A percentile compares a stretch with the other conserved stretches of the same genome.
These are phyloP conservation scores for Desmodus rotundus DNA, from an alignment of 2,113 vertebrate genomes.

Conservation along the genomic window DNA sequence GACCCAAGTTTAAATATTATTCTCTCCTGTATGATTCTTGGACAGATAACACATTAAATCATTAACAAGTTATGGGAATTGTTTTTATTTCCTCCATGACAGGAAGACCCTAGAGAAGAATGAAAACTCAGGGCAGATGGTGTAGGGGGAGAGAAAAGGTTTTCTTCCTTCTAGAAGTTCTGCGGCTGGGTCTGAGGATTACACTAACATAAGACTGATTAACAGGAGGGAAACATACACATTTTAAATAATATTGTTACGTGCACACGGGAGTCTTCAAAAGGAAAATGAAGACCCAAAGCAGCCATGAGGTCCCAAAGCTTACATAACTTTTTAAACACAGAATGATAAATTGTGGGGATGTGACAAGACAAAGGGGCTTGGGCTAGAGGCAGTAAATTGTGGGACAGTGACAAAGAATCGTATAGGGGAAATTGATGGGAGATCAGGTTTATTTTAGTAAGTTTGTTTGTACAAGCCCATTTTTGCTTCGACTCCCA, in stretches of 20 bases:
- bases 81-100: slow-evolving; percentile 51
- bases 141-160: background rate
- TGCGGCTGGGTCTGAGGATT: background rate
- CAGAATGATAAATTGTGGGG: background rate
- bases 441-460: background rate
- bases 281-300: background rate
- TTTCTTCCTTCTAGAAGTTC: background rate
- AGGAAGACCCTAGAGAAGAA: slow-evolving; percentile 33
- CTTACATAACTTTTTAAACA: background rate
- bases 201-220: background rate
- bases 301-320: background rate
- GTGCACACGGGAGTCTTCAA: background rate
- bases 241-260: background rate
- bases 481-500: background rate
- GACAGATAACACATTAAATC: slow-evolving; percentile 68
- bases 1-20: slow-evolving; percentile 71
- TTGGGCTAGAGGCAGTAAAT: background rate
- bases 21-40: slow-evolving; percentile 51
- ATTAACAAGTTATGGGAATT: slow-evolving; percentile 61
- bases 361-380: background rate
- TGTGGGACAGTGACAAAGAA: background rate
- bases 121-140: background rate
- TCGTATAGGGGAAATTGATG: too few relatives aligned
- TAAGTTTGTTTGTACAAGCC: background rate
- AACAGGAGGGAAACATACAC: background rate